A percentile compares a stretch with the other conserved stretches of the same genome.
Evolutionary conservation across 2,113 vertebrate genomes (phyloP).

Genomic region (Bucco capensis): DNA sequence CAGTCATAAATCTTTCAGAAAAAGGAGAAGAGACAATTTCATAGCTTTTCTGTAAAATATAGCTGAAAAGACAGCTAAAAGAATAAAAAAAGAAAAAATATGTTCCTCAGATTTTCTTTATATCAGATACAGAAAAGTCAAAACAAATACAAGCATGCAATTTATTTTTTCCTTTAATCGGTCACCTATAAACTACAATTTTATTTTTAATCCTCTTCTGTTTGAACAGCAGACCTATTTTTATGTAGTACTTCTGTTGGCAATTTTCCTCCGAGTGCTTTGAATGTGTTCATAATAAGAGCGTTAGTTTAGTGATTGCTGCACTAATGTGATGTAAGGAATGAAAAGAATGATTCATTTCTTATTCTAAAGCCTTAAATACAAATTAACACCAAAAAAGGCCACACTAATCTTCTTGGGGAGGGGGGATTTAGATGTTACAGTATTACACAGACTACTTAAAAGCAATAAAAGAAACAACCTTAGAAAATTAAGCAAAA

Average conservation of each 20-base stretch:
- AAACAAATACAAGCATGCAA: constrained; percentile 1
- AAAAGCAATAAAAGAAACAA: constrained; percentile 81
- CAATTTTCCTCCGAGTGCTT: constrained; percentile 65
- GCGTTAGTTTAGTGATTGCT: constrained; percentile 69
- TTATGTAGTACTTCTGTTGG: constrained; percentile 61
- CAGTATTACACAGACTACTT: constrained; percentile 69
- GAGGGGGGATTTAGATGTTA: constrained; percentile 55
- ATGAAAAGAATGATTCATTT: constrained; percentile 72
- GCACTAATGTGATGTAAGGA: constrained; percentile 74
- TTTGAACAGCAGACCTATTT: constrained; percentile 65
- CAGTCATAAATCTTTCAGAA: neutral
- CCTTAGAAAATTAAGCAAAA: constrained; percentile 79
- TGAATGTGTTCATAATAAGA: constrained; percentile 71
- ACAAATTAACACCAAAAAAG: constrained; percentile 72
- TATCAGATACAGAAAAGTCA: neutral
- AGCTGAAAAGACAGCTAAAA: neutral
- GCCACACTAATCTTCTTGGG: constrained; percentile 64
- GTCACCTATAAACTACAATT: constrained; percentile 39
- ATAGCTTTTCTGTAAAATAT: neutral
- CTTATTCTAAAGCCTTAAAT: constrained; percentile 74
- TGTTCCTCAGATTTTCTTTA: neutral
- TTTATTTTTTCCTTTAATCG: neutral
- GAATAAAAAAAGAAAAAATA: neutral
- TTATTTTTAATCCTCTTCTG: constrained; percentile 56
- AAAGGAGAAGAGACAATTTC: neutral